phyloP scores from a whole-genome alignment of 2,797 vertebrate species.

The Periparus ater region DNA sequence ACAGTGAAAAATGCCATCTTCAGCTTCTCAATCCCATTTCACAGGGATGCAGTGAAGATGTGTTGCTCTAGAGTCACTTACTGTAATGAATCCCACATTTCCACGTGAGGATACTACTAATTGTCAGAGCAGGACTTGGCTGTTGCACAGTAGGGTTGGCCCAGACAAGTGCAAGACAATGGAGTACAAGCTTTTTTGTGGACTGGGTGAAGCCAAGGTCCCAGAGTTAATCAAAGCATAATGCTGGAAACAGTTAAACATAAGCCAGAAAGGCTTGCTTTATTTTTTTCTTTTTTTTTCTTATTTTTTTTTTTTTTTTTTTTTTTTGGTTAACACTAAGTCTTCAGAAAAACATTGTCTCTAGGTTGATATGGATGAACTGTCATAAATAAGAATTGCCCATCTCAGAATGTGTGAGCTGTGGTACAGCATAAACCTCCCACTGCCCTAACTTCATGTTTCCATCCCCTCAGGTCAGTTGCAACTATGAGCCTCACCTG shows the following conservation, averaged over 20 bases:
- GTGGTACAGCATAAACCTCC: not conserved
- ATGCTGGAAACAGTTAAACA: not conserved
- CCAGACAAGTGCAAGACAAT: not conserved
- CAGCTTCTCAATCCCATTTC: not conserved
- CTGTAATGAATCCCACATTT: not conserved
- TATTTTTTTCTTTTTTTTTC: too few species aligned
- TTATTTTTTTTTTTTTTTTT: not conserved
- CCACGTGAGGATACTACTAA: not conserved
- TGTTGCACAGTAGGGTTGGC: not conserved
- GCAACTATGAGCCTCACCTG: constrained; percentile 95
- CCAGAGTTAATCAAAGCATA: not conserved
- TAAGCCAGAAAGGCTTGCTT: not conserved
- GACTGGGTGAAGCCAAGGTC: not conserved
- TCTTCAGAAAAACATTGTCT: not conserved
- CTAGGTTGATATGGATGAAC: not conserved
- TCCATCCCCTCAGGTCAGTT: constrained; percentile 86
- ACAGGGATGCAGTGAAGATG: not conserved
- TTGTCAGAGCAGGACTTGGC: not conserved
- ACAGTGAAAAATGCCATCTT: not conserved
- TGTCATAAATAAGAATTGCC: not conserved
- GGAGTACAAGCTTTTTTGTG: not conserved
- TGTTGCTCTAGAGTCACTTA: not conserved
- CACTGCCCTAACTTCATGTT: not conserved
- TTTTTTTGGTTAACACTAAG: not conserved
- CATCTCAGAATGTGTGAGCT: not conserved